A percentile compares a stretch with the other conserved stretches of the same genome.
Conservation (phyloP, 2,888 invertebrate species). For the Rhyacophila evoluta region DNA sequence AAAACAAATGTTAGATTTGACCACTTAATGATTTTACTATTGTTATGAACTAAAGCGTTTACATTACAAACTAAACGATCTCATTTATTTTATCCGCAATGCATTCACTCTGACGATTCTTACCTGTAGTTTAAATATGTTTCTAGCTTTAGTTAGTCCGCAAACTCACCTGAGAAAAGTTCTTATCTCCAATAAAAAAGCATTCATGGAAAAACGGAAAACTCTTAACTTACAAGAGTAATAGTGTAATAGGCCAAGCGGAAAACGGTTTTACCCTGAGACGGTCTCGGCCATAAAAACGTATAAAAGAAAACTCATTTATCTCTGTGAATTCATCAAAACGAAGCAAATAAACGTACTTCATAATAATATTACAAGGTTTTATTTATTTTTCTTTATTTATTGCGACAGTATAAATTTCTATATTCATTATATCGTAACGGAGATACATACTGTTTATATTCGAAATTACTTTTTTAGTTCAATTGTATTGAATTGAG, state of each 20-base stretch:
- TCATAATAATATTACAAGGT: neutral
- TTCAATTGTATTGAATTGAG: too few species aligned
- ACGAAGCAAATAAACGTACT: neutral
- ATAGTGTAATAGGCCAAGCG: conserved; percentile 3
- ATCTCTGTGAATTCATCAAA: neutral
- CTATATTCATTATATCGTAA: too few species aligned
- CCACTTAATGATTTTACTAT: too few species aligned
- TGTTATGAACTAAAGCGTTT: too few species aligned
- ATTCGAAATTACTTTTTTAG: too few species aligned
- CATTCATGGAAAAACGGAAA: conserved; percentile 2
- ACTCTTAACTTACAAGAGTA: conserved; percentile 21
- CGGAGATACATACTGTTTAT: too few species aligned
- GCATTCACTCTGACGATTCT: neutral
- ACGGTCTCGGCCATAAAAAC: conserved; percentile 3
- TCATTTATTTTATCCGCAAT: neutral
- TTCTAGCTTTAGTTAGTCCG: neutral
- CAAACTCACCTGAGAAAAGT: conserved; percentile 9
- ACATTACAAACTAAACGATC: too few species aligned
- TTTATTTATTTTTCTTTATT: neutral
- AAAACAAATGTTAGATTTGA: too few species aligned
- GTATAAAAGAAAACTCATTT: conserved; percentile 17
- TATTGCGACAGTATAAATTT: neutral
- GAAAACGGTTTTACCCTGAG: neutral
- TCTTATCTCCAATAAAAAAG: conserved; percentile 15
- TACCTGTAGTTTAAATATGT: neutral